phyloP scores from a whole-genome alignment of 2,888 invertebrate genomes.

The Lacanobia oleracea region DNA sequence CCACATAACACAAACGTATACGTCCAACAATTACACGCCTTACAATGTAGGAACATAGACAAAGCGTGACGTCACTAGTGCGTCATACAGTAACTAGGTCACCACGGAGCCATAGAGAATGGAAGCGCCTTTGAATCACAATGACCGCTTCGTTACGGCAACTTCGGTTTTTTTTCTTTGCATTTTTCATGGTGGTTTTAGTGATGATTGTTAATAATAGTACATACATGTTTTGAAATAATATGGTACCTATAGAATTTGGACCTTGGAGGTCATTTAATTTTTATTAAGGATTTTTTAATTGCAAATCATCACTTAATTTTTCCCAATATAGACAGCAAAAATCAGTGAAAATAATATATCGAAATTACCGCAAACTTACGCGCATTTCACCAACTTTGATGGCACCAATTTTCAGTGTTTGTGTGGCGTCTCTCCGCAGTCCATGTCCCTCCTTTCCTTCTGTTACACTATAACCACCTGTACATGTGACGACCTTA shows the following conservation, averaged over 20 bases:
- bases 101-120: conserved; percentile 57
- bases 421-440: no score
- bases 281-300: neutral
- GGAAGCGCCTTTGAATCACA: conserved; percentile 59
- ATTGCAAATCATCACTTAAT: no score
- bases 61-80: conserved; percentile 74
- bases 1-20: conserved; percentile 48
- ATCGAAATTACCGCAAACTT: no score
- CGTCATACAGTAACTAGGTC: conserved; percentile 76
- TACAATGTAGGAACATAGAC: conserved; percentile 65
- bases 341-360: neutral
- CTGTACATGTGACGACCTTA: no score
- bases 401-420: no score
- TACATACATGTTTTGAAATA: neutral
- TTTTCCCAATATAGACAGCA: neutral
- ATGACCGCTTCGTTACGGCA: conserved; percentile 56
- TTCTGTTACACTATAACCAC: no score
- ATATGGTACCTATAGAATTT: no score
- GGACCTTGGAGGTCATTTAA: neutral
- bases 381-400: neutral
- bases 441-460: no score
- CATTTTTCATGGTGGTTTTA: conserved; percentile 35
- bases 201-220: neutral
- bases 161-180: conserved; percentile 32
- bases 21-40: conserved; percentile 57